A percentile compares a stretch with the other conserved stretches of the same genome.
phyloP scores from a whole-genome alignment of 2,888 invertebrate species.

The Eulithis prunata region DNA sequence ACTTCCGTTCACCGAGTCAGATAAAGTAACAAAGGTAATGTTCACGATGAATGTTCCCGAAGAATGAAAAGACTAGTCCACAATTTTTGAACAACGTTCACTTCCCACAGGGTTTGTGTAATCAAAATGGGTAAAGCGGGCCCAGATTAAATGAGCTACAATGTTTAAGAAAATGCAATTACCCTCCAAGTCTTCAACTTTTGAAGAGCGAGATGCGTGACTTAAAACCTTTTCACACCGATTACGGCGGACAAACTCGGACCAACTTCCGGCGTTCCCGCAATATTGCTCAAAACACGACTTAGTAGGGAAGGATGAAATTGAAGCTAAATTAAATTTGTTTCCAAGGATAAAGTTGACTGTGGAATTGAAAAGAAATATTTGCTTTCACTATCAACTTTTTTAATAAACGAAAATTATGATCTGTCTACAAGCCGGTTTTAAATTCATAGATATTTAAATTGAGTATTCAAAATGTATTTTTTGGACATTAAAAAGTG shows the following conservation, averaged over 20 bases:
- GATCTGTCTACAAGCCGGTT: conserved; percentile 19
- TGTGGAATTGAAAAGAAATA: conserved; percentile 41
- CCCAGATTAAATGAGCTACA: conserved; percentile 13
- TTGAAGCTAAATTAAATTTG: conserved; percentile 54
- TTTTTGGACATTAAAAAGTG: conserved; percentile 4
- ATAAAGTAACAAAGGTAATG: too few species aligned
- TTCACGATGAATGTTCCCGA: too few species aligned
- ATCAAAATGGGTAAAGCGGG: conserved; percentile 5
- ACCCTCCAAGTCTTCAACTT: conserved; percentile 1
- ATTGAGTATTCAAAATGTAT: conserved; percentile 7
- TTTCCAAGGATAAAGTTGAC: conserved; percentile 40
- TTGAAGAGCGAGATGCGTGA: conserved; percentile 12
- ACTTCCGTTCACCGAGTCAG: too few species aligned
- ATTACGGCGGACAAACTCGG: conserved; percentile 26
- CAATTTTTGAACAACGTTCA: conserved; percentile 2
- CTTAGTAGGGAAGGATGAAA: conserved; percentile 47
- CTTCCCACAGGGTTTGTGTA: conserved; percentile 8
- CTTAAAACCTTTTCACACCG: conserved; percentile 18
- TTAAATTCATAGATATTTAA: conserved; percentile 22
- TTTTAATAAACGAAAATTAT: conserved; percentile 34
- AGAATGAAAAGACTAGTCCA: not conserved
- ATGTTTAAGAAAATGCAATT: conserved; percentile 14
- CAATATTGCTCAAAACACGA: conserved; percentile 48
- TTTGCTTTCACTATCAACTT: conserved; percentile 40
- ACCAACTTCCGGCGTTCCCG: conserved; percentile 42